Conservation (phyloP, 2,797 vertebrate genomes). For the Mallotus villosus region DNA sequence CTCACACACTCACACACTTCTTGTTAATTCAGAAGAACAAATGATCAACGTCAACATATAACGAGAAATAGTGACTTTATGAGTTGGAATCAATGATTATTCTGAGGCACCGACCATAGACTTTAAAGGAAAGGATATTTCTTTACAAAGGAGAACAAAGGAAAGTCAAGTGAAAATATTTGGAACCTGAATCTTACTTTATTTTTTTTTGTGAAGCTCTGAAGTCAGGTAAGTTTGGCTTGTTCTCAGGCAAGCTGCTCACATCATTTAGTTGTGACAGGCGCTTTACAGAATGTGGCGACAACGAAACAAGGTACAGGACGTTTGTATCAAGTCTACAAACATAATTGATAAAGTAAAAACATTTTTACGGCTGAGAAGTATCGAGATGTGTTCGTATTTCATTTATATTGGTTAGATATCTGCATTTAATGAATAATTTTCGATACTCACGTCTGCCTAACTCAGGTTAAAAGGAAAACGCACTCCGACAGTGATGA, state of each 20-base stretch:
- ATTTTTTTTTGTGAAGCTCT: slow-evolving; percentile 79
- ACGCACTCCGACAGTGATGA: slow-evolving; percentile 61
- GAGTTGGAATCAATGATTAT: slow-evolving; percentile 85
- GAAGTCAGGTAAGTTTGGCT: slow-evolving; percentile 99
- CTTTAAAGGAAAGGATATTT: slow-evolving; percentile 62
- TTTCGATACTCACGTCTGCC: slow-evolving; percentile 59
- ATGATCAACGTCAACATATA: slow-evolving; percentile 92
- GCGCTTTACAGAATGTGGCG: slow-evolving; percentile 70
- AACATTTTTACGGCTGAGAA: slow-evolving; percentile 24
- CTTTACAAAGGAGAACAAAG: slow-evolving; percentile 71
- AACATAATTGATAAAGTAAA: slow-evolving; percentile 58
- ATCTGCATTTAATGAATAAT: slow-evolving; percentile 50
- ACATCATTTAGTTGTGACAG: slow-evolving; percentile 82
- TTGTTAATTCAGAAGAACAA: slow-evolving; percentile 99
- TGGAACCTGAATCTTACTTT: slow-evolving; percentile 81
- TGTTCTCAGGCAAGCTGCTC: slow-evolving; percentile 73
- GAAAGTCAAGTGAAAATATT: slow-evolving; percentile 68
- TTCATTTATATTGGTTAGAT: slow-evolving; percentile 48
- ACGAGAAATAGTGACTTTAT: slow-evolving; percentile 92
- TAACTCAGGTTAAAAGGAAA: slow-evolving; percentile 55
- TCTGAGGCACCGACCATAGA: slow-evolving; percentile 66
- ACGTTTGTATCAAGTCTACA: slow-evolving; percentile 67
- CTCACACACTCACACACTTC: slow-evolving; percentile 96
- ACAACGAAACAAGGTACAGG: slow-evolving; percentile 53
- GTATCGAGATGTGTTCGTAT: slow-evolving; percentile 27